Evolutionary conservation across 2,113 vertebrate species (phyloP).

Genomic region (Eira barbara): DNA sequence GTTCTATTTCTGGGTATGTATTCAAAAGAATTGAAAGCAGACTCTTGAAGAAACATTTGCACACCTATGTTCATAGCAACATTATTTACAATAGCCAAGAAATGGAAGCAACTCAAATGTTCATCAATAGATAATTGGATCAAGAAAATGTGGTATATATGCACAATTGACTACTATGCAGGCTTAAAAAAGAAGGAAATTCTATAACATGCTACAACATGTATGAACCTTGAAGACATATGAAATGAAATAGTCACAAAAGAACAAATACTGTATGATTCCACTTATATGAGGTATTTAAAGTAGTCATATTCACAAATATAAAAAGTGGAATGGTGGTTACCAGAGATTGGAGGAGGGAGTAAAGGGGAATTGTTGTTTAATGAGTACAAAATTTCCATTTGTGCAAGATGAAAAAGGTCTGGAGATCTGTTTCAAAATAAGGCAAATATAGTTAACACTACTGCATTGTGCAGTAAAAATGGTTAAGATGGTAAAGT

Average conservation of each 20-base stretch:
- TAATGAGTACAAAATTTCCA: not conserved
- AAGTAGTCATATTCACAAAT: not conserved
- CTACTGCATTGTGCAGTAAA: not conserved
- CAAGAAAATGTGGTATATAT: too few species aligned
- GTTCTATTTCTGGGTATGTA: not conserved
- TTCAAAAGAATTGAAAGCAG: not conserved
- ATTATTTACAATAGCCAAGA: not conserved
- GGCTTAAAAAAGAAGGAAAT: too few species aligned
- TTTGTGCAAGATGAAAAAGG: not conserved
- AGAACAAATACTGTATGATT: not conserved
- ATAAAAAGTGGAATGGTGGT: not conserved
- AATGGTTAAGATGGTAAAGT: not conserved
- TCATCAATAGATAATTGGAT: not conserved
- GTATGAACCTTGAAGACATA: too few species aligned
- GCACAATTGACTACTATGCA: too few species aligned
- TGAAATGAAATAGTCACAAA: too few species aligned
- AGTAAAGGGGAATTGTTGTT: not conserved
- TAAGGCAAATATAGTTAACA: not conserved
- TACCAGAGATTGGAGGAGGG: not conserved
- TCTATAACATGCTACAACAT: too few species aligned
- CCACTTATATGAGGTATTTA: not conserved
- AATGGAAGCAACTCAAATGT: not conserved
- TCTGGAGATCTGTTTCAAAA: not conserved
- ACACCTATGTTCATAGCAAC: not conserved
- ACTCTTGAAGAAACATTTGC: not conserved